These are phyloP conservation scores for Lacanobia oleracea DNA, from an alignment of 2,888 invertebrate genomes.

Conservation along the genomic window DNA sequence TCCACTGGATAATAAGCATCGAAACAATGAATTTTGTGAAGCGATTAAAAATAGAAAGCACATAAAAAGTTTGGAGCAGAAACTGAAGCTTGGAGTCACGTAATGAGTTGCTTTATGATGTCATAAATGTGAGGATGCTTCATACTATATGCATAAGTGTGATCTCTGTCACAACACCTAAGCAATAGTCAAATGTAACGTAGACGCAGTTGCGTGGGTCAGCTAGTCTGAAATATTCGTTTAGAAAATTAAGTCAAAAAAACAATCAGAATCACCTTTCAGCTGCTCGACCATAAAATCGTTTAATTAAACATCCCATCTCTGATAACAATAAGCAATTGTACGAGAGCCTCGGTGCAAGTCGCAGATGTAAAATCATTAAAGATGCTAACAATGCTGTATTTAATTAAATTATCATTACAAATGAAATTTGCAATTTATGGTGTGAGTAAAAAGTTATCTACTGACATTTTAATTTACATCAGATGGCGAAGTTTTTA, in stretches of 20 bases:
- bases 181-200: too few relatives aligned
- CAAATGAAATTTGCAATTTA: slow-evolving; percentile 74
- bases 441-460: slow-evolving; percentile 69
- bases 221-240: too few relatives aligned
- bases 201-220: too few relatives aligned
- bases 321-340: slow-evolving; percentile 25
- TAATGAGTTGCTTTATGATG: slow-evolving; percentile 49
- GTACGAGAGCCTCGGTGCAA: not conserved
- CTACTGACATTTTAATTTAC: slow-evolving; percentile 78
- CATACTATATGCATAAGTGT: not conserved
- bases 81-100: slow-evolving; percentile 33
- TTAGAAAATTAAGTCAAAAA: slow-evolving; percentile 2
- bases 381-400: slow-evolving; percentile 38
- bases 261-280: not conserved
- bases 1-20: slow-evolving; percentile 59
- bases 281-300: slow-evolving; percentile 13
- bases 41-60: slow-evolving; percentile 57
- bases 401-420: slow-evolving; percentile 67
- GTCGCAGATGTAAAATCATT: slow-evolving; percentile 36
- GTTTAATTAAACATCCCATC: slow-evolving; percentile 19
- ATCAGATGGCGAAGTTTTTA: slow-evolving; percentile 81
- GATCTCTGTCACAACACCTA: not conserved
- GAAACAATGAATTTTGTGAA: slow-evolving; percentile 57
- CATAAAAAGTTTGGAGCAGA: slow-evolving; percentile 51
- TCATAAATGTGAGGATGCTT: slow-evolving; percentile 36